Base-by-base conservation (phyloP, 2,113 vertebrate genomes). In the Herpetotheres cachinnans region DNA sequence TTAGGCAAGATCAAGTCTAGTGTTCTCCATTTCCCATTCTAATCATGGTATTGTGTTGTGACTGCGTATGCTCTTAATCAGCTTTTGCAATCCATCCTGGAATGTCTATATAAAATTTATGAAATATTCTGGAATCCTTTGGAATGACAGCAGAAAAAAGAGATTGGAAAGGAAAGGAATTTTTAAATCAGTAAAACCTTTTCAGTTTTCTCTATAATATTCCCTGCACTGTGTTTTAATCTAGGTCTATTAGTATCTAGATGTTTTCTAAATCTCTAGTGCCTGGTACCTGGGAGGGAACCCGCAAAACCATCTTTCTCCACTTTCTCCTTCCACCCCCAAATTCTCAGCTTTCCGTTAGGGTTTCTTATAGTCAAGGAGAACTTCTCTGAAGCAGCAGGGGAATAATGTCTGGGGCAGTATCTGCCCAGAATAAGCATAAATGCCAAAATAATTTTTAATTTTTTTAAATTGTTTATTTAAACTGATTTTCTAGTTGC, bases 51-150 rank as follows among this genome's bases (percentile, higher is more conserved):
- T 44, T 94, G 58, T 82, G 46, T n/a, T 82, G 78, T 67, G 93
- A 49, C 74, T 86, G 93, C 71, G 80, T 88, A 55, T 88, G 87
- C 74, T 95, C 78, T 93, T 88, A 88, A 95, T 93, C 74, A 93
- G 66, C 24, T 90, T 89, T 87, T 87, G 67, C 62, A 90, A 40
- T 80, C 66, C 55, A 36, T 79, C 46, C 54, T 70, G 89, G 54
- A 95, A 95, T 29, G 50, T 50, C 38, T 66, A 27, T 82, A 54
- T 80, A 93, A 91, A 94, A 85, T 93, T 73, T 77, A n/a, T 86
- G 76, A 87, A 94, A 58, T 76, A 70, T 38, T 87, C 71, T 90
- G 5, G 2, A 40, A 82, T 55, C 29, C 13, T 91, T 78, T 85
- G 78, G 78, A 91, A 88, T 52, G 62, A 74, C 18, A 34, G 29